Conservation (phyloP, 2,113 vertebrate genomes). For the Platichthys stellatus region DNA sequence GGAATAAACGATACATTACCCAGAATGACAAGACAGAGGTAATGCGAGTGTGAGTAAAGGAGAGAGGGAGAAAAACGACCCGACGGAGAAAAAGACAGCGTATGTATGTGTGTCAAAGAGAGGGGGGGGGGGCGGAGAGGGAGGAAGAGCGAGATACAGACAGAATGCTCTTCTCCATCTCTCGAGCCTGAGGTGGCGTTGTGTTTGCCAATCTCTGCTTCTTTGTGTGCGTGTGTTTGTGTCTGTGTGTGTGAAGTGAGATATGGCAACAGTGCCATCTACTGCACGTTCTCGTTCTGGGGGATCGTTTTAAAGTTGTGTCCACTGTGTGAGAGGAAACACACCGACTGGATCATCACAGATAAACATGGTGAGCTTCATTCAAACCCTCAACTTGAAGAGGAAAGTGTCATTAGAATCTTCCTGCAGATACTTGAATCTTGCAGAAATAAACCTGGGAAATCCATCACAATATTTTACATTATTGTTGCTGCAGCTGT, state of each 20-base stretch:
- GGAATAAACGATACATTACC: constrained; percentile 55
- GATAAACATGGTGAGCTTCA: constrained; percentile 16
- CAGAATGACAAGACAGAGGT: constrained; percentile 38
- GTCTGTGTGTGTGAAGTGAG: constrained; percentile 26
- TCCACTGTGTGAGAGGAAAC: constrained; percentile 13
- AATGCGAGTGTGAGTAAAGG: constrained; percentile 14
- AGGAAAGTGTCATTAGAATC: constrained; percentile 3
- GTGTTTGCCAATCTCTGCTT: constrained; percentile 63
- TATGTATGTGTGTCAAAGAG: constrained; percentile 31
- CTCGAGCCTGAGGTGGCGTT: constrained; percentile 51
- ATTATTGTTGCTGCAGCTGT: no score
- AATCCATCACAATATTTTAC: no score
- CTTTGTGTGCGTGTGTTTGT: constrained; percentile 28
- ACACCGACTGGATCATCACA: neutral
- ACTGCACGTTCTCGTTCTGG: constrained; percentile 36
- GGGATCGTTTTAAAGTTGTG: neutral
- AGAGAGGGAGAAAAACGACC: constrained; percentile 23
- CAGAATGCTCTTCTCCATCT: constrained; percentile 54
- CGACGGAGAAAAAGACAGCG: constrained; percentile 5
- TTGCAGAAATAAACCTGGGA: no score
- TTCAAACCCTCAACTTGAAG: constrained; percentile 12
- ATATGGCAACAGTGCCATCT: constrained; percentile 78
- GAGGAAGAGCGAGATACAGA: constrained; percentile 4
- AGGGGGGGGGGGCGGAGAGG: constrained; percentile 1
- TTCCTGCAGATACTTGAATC: no score